Base-by-base conservation (phyloP, 92 coral and sea anemone species). In the Parazoanthus darwini region DNA sequence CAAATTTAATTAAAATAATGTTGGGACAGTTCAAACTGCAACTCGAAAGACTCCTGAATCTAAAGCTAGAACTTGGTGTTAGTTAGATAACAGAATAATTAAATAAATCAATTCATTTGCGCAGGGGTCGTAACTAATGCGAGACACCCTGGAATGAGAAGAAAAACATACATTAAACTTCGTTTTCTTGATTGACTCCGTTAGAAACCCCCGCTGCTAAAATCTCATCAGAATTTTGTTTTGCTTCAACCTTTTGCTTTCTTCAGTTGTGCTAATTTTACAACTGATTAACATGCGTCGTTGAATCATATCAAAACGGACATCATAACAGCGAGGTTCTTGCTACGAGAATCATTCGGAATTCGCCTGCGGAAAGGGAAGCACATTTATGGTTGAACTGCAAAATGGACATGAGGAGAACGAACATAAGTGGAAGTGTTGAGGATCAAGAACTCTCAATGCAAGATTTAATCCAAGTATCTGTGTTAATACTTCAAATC, bases 381-480 rank as follows among this genome's bases (percentile, higher is more conserved):
- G 29, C 80, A 38, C 48, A 42, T 16, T 76, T 44, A 6, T 16
- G 11, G 38, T 13, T 72, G 78, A 15, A 18, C 78, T 74, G 44
- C 37, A 74, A 72, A 13, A 54, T n/a, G 33, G 36, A n/a, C 36
- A 22, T 11, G 37, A 33, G 3, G n/a, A 51, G 7, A 51, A 22
- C n/a, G 16, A 79, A 79, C 63, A 33, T 6, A 26, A 79, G 65
- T 51, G 48, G 23, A 79, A 50, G 0, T 46, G 50, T 67, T 29
- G 67, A 79, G 37, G 82, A 50, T 51, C 35, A 79, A 50, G 26
- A n/a, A 9, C 38, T 79, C 20, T 79, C 82, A 50, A 79, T 14
- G 22, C 37, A 43, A 8, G 89, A 91, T 23, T 78, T 88, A 22
- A 66, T 94, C 8, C 94, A 94, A 88, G 94, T 91, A 6, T 42